Conservation (phyloP, 2,888 invertebrate species). For the Aproaerema taeniolella region DNA sequence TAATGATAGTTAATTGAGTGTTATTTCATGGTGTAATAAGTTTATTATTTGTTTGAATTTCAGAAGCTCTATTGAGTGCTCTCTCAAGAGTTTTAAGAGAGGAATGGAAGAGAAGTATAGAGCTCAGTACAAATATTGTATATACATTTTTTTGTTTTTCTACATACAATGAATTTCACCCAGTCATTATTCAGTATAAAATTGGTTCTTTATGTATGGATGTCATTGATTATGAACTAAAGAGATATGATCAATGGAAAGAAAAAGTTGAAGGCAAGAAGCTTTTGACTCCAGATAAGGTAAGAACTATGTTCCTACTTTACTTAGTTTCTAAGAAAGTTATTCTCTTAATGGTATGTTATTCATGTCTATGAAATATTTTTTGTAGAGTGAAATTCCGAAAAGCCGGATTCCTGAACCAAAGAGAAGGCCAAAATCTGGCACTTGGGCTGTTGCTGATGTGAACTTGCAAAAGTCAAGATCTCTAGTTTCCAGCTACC, state of each 20-base stretch:
- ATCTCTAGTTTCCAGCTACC: constrained; percentile 82
- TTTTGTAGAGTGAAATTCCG: constrained; percentile 79
- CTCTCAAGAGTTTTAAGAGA: constrained; percentile 96
- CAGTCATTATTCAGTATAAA: constrained; percentile 96
- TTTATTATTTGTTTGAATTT: too few species aligned
- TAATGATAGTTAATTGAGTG: too few species aligned
- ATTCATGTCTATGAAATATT: too few species aligned
- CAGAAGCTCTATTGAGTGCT: constrained; percentile 96
- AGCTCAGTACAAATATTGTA: constrained; percentile 96
- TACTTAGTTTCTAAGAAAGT: not conserved
- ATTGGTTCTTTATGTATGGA: constrained; percentile 98
- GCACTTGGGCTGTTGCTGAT: constrained; percentile 81
- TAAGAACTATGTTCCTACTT: too few species aligned
- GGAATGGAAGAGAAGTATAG: constrained; percentile 98
- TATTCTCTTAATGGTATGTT: not conserved
- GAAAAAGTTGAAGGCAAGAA: constrained; percentile 77
- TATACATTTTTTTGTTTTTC: constrained; percentile 99
- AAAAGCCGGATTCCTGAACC: constrained; percentile 84
- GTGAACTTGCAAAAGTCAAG: constrained; percentile 76
- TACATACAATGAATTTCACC: constrained; percentile 95
- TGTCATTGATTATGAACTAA: constrained; percentile 95
- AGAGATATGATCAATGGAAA: constrained; percentile 95
- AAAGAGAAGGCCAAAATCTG: constrained; percentile 85
- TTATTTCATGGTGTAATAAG: too few species aligned
- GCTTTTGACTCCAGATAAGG: constrained; percentile 65